A percentile compares a stretch with the other conserved stretches of the same genome.
Conservation (phyloP, 2,888 invertebrate genomes). For the Serripes groenlandicus region DNA sequence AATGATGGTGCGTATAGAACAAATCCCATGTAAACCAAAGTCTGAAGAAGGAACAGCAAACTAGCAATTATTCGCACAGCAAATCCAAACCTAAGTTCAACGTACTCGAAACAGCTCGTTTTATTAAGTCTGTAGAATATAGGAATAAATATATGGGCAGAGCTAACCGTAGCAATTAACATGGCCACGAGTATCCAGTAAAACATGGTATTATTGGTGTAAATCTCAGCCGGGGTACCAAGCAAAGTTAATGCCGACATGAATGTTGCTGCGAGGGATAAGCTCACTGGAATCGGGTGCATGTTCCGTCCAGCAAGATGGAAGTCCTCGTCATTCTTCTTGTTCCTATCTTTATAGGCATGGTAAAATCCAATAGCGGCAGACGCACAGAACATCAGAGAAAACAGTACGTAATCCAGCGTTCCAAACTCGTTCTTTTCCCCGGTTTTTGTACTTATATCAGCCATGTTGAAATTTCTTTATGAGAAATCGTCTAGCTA, state of each 20-base stretch:
- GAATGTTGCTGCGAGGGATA: slow-evolving; percentile 82
- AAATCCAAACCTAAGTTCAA: slow-evolving; percentile 53
- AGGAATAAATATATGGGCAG: slow-evolving; percentile 60
- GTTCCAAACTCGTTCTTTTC: slow-evolving; percentile 55
- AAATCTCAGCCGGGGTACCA: slow-evolving; percentile 70
- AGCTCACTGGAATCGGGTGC: slow-evolving; percentile 83
- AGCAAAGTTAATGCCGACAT: slow-evolving; percentile 69
- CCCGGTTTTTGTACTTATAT: slow-evolving; percentile 49
- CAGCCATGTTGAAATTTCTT: slow-evolving; percentile 19
- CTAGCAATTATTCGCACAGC: slow-evolving; percentile 36
- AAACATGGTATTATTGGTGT: slow-evolving; percentile 67
- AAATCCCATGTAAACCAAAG: slow-evolving; percentile 60
- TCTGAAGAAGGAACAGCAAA: slow-evolving; percentile 48
- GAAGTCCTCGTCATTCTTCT: slow-evolving; percentile 87
- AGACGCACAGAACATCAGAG: slow-evolving; percentile 58
- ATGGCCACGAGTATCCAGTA: slow-evolving; percentile 65
- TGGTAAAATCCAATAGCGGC: slow-evolving; percentile 80
- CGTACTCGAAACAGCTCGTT: slow-evolving; percentile 64
- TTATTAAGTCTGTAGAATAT: slow-evolving; percentile 65
- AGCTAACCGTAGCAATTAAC: slow-evolving; percentile 72
- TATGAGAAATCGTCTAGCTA: too few species aligned
- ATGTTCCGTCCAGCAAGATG: slow-evolving; percentile 83
- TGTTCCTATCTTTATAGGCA: slow-evolving; percentile 87
- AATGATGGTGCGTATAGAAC: slow-evolving; percentile 58
- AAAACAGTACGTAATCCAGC: slow-evolving; percentile 65